These are phyloP conservation scores for Paracyprichromis sp. DNA, from an alignment of 2,113 vertebrate genomes.

Conservation along the genomic window DNA sequence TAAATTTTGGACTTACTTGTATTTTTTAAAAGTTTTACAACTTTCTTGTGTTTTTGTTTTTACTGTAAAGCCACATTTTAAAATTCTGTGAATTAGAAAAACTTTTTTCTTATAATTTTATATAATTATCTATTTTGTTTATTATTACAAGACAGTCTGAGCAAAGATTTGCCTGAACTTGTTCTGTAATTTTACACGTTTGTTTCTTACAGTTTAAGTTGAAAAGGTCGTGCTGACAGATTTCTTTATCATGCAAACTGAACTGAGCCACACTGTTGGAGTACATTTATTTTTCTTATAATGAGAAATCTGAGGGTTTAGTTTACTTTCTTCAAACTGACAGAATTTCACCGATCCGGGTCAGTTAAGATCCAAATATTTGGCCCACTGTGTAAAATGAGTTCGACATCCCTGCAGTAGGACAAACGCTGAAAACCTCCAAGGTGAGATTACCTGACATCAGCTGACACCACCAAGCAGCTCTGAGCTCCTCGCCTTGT, in stretches of 20 bases:
- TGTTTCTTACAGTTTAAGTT: not conserved
- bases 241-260: not conserved
- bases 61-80: not conserved
- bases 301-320: not conserved
- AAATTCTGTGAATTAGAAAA: not conserved
- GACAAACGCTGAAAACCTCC: not conserved
- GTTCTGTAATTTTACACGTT: not conserved
- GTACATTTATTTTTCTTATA: not conserved
- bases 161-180: rapidly evolving
- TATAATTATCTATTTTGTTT: not conserved
- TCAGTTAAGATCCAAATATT: not conserved
- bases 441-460: not conserved
- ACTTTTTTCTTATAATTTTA: not conserved
- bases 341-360: rapidly evolving
- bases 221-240: not conserved
- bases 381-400: not conserved
- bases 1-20: not conserved
- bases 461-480: rapidly evolving
- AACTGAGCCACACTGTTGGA: not conserved
- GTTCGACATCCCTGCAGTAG: rapidly evolving
- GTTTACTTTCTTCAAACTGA: not conserved
- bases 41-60: not conserved
- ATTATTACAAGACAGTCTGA: not conserved
- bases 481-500: not conserved
- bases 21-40: not conserved